Percentiles rank a stretch among this genome's conserved stretches.
Evolutionary conservation across 2,888 invertebrate species (phyloP).

Genomic region (Rugalucina vietnamica): DNA sequence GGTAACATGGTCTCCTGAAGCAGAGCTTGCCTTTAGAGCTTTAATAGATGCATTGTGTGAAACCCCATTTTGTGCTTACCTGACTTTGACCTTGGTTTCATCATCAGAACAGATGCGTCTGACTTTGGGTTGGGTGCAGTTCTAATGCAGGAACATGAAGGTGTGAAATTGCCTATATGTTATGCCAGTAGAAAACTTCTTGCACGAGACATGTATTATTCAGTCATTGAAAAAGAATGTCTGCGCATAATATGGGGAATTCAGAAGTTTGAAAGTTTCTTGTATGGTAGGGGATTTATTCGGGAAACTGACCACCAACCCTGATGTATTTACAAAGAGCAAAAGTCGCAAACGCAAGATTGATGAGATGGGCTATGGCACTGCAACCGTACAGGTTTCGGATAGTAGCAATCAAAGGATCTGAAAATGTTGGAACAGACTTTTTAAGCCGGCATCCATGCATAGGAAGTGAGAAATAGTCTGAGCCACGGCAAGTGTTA

Average conservation of each 20-base stretch:
- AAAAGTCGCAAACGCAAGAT: constrained; percentile 39
- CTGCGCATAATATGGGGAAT: constrained; percentile 40
- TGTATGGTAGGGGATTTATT: constrained; percentile 42
- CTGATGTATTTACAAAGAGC: constrained; percentile 38
- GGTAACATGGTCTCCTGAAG: constrained; percentile 32
- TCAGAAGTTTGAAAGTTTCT: constrained; percentile 42
- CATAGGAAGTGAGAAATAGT: too few species aligned
- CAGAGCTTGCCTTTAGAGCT: constrained; percentile 23
- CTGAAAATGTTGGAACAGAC: constrained; percentile 40
- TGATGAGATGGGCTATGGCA: constrained; percentile 54
- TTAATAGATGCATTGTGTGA: constrained; percentile 5
- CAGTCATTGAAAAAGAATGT: constrained; percentile 36
- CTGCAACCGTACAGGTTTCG: constrained; percentile 39
- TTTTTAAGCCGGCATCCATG: constrained; percentile 24
- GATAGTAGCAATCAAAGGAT: constrained; percentile 42
- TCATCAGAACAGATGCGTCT: constrained; percentile 39
- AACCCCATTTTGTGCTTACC: constrained; percentile 39
- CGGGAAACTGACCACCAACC: constrained; percentile 55
- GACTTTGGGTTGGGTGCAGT: constrained; percentile 31
- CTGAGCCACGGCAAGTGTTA: too few species aligned
- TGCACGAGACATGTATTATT: constrained; percentile 33
- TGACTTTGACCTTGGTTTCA: constrained; percentile 1
- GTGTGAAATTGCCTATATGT: constrained; percentile 27
- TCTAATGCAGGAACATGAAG: constrained; percentile 43
- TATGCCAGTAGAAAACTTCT: constrained; percentile 45